Conservation (phyloP, 2,888 invertebrate species). For the Brenthis daphne region DNA sequence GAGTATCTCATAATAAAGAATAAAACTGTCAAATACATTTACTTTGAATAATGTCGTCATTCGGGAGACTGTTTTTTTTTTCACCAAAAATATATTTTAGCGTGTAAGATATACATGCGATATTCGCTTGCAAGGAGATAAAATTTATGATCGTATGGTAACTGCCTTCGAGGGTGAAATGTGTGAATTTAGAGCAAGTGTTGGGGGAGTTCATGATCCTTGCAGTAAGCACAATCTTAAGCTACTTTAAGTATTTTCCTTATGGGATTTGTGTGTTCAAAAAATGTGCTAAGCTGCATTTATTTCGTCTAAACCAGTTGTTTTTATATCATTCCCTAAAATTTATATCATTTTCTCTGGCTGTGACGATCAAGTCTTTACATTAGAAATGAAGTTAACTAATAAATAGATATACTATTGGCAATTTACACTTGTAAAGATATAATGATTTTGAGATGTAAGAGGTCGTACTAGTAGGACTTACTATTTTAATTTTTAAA, state of each 20-base stretch:
- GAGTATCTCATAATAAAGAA: constrained; percentile 55
- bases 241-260: constrained; percentile 33
- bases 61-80: constrained; percentile 13
- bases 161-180: constrained; percentile 34
- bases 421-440: too few species aligned
- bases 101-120: neutral
- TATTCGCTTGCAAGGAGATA: constrained; percentile 4
- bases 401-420: too few species aligned
- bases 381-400: neutral
- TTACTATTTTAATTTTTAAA: too few species aligned
- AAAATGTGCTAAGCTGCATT: constrained; percentile 22
- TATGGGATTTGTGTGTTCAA: constrained; percentile 27
- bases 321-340: neutral
- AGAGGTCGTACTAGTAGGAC: too few species aligned
- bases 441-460: too few species aligned
- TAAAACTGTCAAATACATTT: constrained; percentile 74
- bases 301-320: constrained; percentile 5
- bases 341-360: neutral
- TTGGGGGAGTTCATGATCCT: constrained; percentile 32
- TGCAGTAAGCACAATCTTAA: constrained; percentile 35
- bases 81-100: constrained; percentile 22
- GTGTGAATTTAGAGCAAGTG: constrained; percentile 33
- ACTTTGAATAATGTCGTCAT: constrained; percentile 63
- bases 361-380: neutral
- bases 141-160: constrained; percentile 42